Evolutionary conservation across 2,113 vertebrate species (phyloP).

Genomic region (Martes martes): DNA sequence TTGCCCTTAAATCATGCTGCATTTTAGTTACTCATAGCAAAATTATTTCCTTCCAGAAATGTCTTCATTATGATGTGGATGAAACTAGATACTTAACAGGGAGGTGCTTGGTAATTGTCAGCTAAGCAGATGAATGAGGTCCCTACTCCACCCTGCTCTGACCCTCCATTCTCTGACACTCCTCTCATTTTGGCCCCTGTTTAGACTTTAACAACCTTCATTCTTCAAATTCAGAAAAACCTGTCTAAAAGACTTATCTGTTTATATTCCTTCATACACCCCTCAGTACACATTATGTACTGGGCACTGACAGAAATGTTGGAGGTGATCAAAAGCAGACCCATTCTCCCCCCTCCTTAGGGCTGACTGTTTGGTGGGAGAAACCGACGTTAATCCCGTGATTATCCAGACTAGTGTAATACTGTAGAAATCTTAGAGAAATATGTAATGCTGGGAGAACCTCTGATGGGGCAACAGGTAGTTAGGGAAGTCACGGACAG

Average conservation of each 20-base stretch:
- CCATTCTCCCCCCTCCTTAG: neutral
- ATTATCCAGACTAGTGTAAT: neutral
- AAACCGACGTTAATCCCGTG: neutral
- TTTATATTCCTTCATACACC: neutral
- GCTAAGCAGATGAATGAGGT: neutral
- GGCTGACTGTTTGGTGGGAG: neutral
- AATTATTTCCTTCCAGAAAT: neutral
- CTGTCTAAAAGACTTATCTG: neutral
- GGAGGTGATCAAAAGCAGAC: neutral
- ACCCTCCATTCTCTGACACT: neutral
- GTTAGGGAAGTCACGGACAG: neutral
- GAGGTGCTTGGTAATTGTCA: neutral
- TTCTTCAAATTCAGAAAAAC: neutral
- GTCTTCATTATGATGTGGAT: neutral
- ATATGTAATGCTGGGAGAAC: neutral
- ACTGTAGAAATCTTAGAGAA: neutral
- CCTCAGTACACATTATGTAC: neutral
- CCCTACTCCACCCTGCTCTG: neutral
- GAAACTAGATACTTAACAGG: neutral
- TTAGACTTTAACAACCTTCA: neutral
- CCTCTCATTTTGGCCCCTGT: neutral
- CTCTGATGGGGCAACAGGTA: neutral
- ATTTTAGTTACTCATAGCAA: neutral
- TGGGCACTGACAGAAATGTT: neutral
- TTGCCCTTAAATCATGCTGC: neutral